Evolutionary conservation across 2,113 vertebrate genomes (phyloP), one percentile per base, ranked within the genome.

Genomic region (Rana temporaria): DNA sequence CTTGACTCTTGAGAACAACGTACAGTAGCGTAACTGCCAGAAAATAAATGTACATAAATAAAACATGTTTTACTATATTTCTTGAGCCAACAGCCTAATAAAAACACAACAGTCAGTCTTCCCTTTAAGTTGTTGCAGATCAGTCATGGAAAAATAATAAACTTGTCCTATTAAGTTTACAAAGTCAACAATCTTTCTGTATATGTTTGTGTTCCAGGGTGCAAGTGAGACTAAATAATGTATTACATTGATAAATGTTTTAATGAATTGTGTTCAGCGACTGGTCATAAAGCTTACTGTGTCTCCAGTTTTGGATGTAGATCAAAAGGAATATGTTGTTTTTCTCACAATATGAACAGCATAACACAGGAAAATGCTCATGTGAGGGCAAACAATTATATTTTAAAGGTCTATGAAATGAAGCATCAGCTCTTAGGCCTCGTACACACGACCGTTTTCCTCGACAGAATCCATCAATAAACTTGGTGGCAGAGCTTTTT

Each of bases 51-150:
- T 12, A 69, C 16, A 26, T 34, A 73, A 57, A 73, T 73, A 59
- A 73, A 73, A 73, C 53, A 57, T 34, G 22, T 57, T 72, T 53
- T 72, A 32, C 34, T n/a, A 17, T n/a, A 53, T 53, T 42, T 71
- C 42, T 24, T 15, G 19, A 72, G 55, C n/a, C 42, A 72, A 15
- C 12, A 72, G 24, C 48, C 17, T 34, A 73, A 73, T 59, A 6
- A 57, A 57, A 73, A 73, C 14, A 59, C 14, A 34, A 32, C 15
- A 57, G 55, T 32, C 16, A 73, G 22, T 56, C 20, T 30, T 32
- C 53, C 22, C 57, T 73, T 30, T 59, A 52, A 24, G 42, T 55
- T 26, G 8, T 15, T 52, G 19, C 30, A 73, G 32, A 59, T 19
- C 5, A 38, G 26, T 67, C 64, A 67, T 67, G 26, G 32, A 66